phyloP scores from a whole-genome alignment of 1,140 invertebrate species.

The Drosophila azteca region DNA sequence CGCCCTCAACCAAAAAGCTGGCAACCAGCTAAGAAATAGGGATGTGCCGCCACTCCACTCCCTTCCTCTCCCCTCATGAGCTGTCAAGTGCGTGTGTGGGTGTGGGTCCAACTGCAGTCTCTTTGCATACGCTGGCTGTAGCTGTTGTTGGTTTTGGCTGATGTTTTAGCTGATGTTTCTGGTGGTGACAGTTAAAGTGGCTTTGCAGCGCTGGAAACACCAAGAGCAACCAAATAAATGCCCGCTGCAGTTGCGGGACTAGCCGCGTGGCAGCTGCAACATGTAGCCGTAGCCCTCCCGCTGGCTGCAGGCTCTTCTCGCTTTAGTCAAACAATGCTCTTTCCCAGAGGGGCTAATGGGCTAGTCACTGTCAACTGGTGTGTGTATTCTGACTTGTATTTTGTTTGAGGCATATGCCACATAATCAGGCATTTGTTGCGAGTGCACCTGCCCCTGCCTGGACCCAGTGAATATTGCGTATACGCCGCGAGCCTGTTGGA shows the following conservation, averaged over 20 bases:
- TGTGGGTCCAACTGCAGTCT: slow-evolving; percentile 45
- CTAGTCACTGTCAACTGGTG: slow-evolving; percentile 46
- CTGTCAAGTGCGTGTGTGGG: slow-evolving; percentile 8
- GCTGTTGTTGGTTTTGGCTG: slow-evolving; percentile 38
- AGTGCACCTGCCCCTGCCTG: slow-evolving; percentile 43
- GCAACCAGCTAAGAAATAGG: too few species aligned
- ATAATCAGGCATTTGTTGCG: slow-evolving; percentile 70
- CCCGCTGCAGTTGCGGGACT: slow-evolving; percentile 23
- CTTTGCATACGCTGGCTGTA: slow-evolving; percentile 5
- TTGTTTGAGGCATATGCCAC: slow-evolving; percentile 29
- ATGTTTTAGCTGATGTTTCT: slow-evolving; percentile 61
- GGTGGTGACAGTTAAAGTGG: slow-evolving; percentile 77
- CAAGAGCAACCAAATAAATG: slow-evolving; percentile 57
- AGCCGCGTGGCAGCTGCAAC: background rate
- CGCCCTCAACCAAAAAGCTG: slow-evolving; percentile 20
- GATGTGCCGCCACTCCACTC: too few species aligned
- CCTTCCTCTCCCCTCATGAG: slow-evolving; percentile 3
- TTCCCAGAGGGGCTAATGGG: slow-evolving; percentile 36
- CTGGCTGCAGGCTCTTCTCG: background rate
- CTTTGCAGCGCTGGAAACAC: slow-evolving; percentile 8
- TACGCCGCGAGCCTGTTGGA: slow-evolving; percentile 45
- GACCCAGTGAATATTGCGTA: slow-evolving; percentile 40
- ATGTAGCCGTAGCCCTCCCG: background rate
- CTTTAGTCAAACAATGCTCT: slow-evolving; percentile 43
- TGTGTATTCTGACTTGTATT: slow-evolving; percentile 10